Conservation (phyloP, 2,797 vertebrate genomes). For the Enteromius unitaeniatus region DNA sequence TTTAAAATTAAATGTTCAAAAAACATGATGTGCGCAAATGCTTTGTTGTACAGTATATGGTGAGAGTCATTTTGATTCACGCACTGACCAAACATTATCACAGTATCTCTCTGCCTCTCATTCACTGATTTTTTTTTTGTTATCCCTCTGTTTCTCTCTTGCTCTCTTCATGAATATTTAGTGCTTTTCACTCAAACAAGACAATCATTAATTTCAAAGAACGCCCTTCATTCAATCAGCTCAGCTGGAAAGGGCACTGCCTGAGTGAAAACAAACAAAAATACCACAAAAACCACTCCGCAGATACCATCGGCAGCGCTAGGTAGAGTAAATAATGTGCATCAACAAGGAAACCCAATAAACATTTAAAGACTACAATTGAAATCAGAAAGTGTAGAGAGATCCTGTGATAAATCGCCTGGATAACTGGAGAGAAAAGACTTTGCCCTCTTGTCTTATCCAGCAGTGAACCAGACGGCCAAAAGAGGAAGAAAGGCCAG, state of each 20-base stretch:
- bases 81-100: conserved; percentile 22
- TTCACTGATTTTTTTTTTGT: background rate
- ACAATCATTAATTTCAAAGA: conserved; percentile 58
- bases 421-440: conserved; percentile 15
- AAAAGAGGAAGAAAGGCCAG: conserved; percentile 24
- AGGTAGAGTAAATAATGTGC: conserved; percentile 48
- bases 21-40: background rate
- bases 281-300: conserved; percentile 33
- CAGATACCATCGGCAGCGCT: background rate
- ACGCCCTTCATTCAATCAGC: conserved; percentile 50
- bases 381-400: background rate
- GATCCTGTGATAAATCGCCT: background rate
- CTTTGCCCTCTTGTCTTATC: conserved; percentile 28
- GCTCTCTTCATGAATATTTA: conserved; percentile 58
- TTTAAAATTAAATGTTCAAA: background rate
- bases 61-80: background rate
- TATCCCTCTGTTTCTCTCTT: conserved; percentile 26
- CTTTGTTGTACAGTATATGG: background rate
- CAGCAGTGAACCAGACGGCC: conserved; percentile 33
- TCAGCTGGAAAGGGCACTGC: conserved; percentile 55
- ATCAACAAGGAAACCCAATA: conserved; percentile 18
- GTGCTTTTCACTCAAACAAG: conserved; percentile 51
- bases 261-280: conserved; percentile 54
- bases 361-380: conserved; percentile 8
- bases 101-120: conserved; percentile 18